A percentile compares a stretch with the other conserved stretches of the same genome.
Conservation (phyloP, 2,797 vertebrate species). For the Euphonia xanthogaster region DNA sequence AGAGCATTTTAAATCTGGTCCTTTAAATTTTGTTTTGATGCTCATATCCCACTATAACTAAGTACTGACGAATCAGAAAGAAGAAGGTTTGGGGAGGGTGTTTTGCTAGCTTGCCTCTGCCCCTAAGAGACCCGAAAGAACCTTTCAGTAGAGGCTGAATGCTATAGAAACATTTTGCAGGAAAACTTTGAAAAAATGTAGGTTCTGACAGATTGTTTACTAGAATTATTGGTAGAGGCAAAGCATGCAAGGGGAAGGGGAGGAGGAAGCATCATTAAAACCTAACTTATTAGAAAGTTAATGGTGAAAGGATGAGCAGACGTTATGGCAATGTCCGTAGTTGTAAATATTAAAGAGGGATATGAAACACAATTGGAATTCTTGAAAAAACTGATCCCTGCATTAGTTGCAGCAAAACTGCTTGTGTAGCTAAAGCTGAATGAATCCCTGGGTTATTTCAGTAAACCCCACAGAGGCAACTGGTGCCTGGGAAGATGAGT, state of each 20-base stretch:
- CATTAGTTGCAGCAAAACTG: neutral
- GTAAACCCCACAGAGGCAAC: neutral
- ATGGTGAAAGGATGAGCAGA: neutral
- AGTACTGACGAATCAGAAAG: neutral
- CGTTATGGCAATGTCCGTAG: neutral
- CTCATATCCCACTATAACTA: neutral
- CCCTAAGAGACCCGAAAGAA: neutral
- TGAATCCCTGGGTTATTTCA: neutral
- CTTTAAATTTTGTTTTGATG: neutral
- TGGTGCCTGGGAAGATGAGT: neutral
- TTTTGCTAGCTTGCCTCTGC: neutral
- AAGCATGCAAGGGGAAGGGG: neutral
- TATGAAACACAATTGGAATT: neutral
- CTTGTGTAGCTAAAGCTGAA: neutral
- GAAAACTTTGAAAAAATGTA: neutral
- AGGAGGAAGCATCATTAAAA: neutral
- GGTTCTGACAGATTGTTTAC: neutral
- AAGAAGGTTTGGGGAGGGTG: neutral
- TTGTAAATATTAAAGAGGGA: neutral
- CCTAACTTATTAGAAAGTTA: neutral
- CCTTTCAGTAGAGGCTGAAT: neutral
- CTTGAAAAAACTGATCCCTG: neutral
- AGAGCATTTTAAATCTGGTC: neutral
- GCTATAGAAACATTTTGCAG: neutral
- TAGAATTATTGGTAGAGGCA: neutral